These are phyloP conservation scores for Portunus trituberculatus DNA, from an alignment of 1,140 invertebrate genomes.

Conservation along the genomic window DNA sequence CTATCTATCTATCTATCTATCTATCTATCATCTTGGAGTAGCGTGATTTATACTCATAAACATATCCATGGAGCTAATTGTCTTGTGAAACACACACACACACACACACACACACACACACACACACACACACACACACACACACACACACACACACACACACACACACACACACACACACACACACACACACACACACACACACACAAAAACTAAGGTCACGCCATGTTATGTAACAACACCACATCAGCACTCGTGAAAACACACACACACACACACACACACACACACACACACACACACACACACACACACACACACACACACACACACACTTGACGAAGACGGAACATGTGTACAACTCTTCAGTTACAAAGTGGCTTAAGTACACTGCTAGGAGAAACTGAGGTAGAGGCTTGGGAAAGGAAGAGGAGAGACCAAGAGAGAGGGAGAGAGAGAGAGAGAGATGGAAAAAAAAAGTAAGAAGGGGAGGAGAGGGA, in stretches of 20 bases:
- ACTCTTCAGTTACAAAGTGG: too few species aligned
- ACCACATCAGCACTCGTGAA: not conserved
- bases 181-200: constrained; percentile 26
- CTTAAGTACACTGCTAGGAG: too few species aligned
- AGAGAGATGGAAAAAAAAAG: not conserved
- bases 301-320: constrained; percentile 28
- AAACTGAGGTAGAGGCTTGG: not conserved
- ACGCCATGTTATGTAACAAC: not conserved
- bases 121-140: too few species aligned
- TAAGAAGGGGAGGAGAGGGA: too few species aligned
- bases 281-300: constrained; percentile 44
- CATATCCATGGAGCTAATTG: too few species aligned
- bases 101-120: too few species aligned
- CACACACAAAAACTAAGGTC: not conserved
- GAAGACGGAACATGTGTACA: too few species aligned
- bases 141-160: not conserved
- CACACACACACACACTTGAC: not conserved
- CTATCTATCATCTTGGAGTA: not conserved
- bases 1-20: constrained; percentile 39
- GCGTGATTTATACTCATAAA: too few species aligned
- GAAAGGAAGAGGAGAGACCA: not conserved
- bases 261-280: constrained; percentile 36
- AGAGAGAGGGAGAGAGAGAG: not conserved
- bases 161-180: constrained; percentile 29
- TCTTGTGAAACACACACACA: too few species aligned